Evolutionary conservation across 2,113 vertebrate genomes (phyloP), one percentile per base, ranked within the genome.

Genomic region (Butorides virescens): DNA sequence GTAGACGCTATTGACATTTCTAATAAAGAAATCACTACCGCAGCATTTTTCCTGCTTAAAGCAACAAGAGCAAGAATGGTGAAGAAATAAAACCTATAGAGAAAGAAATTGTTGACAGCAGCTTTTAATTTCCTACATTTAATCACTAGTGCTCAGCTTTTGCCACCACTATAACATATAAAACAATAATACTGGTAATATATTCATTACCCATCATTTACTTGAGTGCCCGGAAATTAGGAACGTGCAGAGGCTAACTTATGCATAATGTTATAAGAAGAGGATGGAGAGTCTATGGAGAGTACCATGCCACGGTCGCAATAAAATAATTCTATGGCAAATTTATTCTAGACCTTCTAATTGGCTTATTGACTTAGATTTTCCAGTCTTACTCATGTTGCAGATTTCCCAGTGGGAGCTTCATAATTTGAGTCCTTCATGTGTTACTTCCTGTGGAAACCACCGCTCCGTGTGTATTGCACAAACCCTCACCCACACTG

Each of bases 1-100:
- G 93, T 96, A 91, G 79, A 84, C 73, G 47, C 82, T 56, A 47
- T 27, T 91, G 92, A 94, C 55, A 44, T 58, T 93, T 93, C 94
- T 91, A 82, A 97, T 96, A 98, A 92, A 95, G 95, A 97, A 97
- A 95, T 96, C 75, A 80, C 95, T 53, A 82, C 67, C 32, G 7
- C 86, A 96, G 96, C 92, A 56, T 78, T 93, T 95, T 90, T 84
- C 55, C 78, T 73, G n/a, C 65, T 91, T 93, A 92, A 94, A 91
- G 79, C 59, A 74, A 95, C 84, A 68, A 71, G 76, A 90, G 29
- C 37, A 92, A 68, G 89, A 44, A 56, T 61, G 53, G 91, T 16
- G 65, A 74, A 90, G 90, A 87, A 80, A 70, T 82, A 79, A 94
- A 95, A 71, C 72, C 93, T 74, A 70, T 78, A 50, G 44, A 73